Evolutionary conservation across 2,797 vertebrate species (phyloP), one percentile per base, ranked within the genome.

Genomic region (Champsocephalus esox): DNA sequence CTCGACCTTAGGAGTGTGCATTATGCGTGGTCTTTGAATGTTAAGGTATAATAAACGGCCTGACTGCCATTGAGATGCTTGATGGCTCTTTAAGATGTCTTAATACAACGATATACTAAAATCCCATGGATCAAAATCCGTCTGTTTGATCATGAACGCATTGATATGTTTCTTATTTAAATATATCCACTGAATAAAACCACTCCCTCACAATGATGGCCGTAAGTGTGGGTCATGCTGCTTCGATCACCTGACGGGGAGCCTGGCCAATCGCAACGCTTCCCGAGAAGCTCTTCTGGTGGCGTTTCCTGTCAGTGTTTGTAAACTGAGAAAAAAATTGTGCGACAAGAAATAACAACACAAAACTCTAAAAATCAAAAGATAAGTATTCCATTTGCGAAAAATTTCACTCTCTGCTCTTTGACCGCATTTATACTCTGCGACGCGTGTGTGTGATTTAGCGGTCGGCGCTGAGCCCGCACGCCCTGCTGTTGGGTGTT

Each of bases 301-400:
- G 85, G 87, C 85, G 89, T 94, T 96, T 96, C 95, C 95, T 95
- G 95, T 89, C 89, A 91, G 91, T 96, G 95, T 95, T 28, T 95
- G 94, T 96, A 96, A 96, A 96, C 95, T 95, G 94, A 90, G 89
- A 64, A 64, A 83, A 92, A 94, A 93, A 89, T 93, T 94, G 92
- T 93, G 85, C 90, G 92, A 93, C 87, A 92, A 94, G 87, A 93
- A 90, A 90, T 81, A 88, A 82, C 85, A 76, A 75, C 66, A 24
- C 24, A 24, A 21, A 21, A 21, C 21, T 21, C 21, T 21, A 21
- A 21, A 21, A 21, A 21, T 21, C 21, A 21, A 21, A 21, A 21
- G 21, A 21, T 21, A 21, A 21, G 21, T 21, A 21, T 21, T 21
- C 21, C 21, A 21, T 21, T 21, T 21, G 21, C 2, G 21, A 21